Base-by-base conservation (phyloP, 2,113 vertebrate species). In the Chaenocephalus aceratus region DNA sequence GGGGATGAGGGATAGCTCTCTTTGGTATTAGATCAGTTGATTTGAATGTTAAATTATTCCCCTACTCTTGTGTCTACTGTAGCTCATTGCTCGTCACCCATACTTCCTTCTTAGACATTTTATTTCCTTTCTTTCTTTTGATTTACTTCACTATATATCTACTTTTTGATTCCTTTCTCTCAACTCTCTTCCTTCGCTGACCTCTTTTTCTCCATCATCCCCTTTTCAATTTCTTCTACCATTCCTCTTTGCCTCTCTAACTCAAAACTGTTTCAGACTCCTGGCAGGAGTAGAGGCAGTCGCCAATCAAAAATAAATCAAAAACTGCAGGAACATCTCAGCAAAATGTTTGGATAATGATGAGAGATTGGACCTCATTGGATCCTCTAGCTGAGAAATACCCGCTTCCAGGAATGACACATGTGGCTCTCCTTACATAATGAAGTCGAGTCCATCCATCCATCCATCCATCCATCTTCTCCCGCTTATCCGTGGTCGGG, bases 11-110 rank as follows among this genome's bases (percentile, higher is more conserved):
- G 72, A 76, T 48, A 44, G 56, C 54, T 76, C 77, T 83, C 54
- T 14, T 18, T 77, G 79, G 58, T 76, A 77, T 89, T 76, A 83
- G 73, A 77, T 82, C 49, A 77, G 61, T 73, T 72, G 75, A 84
- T 75, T 44, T 51, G 12, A 76, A 82, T 82, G 56, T 62, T 30
- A 71, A 80, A 73, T 80, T 60, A 80, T 64, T 79, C 78, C 23
- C 65, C n/a, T 5, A 72, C 72, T 65, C 49, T 13, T 80, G 36
- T 53, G 21, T 48, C 46, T 63, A 8, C 23, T 26, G 30, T 30
- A 30, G 30, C 26, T 18, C 56, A 71, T 64, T 74, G 44, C 76
- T 73, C 75, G 30, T 77, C 60, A 36, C 41, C n/a, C 41, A 56
- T 7, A 26, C 23, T 41, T 72, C 10, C 71, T 70, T 59, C 56